Evolutionary conservation across 2,797 vertebrate genomes (phyloP), one percentile per base, ranked within the genome.

Genomic region (Pristis pectinata): DNA sequence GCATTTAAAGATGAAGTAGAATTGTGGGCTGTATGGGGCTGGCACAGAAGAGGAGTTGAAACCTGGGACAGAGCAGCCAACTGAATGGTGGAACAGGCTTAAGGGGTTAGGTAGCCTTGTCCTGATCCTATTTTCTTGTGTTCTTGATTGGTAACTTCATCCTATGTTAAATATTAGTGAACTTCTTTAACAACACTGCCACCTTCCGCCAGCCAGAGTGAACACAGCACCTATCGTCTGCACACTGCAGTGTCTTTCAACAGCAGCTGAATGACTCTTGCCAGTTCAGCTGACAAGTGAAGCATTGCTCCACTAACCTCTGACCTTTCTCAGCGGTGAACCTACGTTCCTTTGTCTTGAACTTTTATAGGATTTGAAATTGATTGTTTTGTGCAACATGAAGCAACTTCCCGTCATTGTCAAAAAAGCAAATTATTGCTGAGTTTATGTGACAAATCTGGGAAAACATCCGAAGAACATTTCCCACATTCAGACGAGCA

Each of bases 161-260:
- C 27, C 27, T 74, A 5, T 34, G 24, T 72, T 44, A 30, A 41
- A 30, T 34, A 74, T 24, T 74, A 34, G 67, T 19, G 11, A 34
- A 56, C 70, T 74, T 49, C 64, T 93, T 94, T 76, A 94, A 44
- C 92, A 76, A 94, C 72, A 76, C 30, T 72, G 27, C 92, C 92
- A 74, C 70, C 92, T n/a, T 34, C 67, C 72, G 64, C 37, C 92
- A 94, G 70, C 5, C 27, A 53, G 44, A 34, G 44, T 44, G 27
- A 94, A 27, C n/a, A 44, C 70, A 94, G 3, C 0, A 53, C n/a
- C 87, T 1, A 7, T 41, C n/a, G 4, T 7, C 8, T 67, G 24
- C 19, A 64, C n/a, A 67, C 34, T 24, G 22, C 37, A 24, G 17
- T 64, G n/a, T 89, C 87, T 34, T 53, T 91, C 87, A 1, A 37